Evolutionary conservation across 2,797 vertebrate species (phyloP).

Genomic region (Emys orbicularis): DNA sequence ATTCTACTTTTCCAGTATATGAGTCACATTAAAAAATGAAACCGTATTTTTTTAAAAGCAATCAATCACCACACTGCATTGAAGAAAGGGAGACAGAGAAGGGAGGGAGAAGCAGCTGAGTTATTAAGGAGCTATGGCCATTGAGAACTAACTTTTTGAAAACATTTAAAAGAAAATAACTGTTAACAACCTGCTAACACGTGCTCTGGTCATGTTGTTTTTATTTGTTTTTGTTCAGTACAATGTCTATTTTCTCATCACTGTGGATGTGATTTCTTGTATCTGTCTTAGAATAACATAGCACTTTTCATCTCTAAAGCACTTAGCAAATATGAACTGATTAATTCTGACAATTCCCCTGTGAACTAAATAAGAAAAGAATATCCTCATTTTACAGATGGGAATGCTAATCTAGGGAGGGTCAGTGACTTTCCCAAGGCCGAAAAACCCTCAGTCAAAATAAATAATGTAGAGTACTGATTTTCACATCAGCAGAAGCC

Average conservation of each 20-base stretch:
- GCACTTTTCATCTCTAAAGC: constrained; percentile 32
- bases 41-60: not conserved
- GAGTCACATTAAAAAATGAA: constrained; percentile 47
- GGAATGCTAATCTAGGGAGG: not conserved
- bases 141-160: not conserved
- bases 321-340: constrained; percentile 9
- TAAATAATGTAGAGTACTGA: not conserved
- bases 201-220: not conserved
- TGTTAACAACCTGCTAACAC: not conserved
- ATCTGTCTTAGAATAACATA: not conserved
- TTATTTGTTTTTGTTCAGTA: constrained; percentile 10
- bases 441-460: not conserved
- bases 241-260: constrained; percentile 7
- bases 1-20: constrained; percentile 17
- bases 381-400: not conserved
- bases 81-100: not conserved
- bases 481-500: not conserved
- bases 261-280: constrained; percentile 36
- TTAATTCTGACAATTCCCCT: constrained; percentile 45
- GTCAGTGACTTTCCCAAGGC: constrained; percentile 27
- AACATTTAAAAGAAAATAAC: constrained; percentile 29
- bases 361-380: constrained; percentile 9
- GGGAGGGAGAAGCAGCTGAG: not conserved
- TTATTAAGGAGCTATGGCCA: constrained; percentile 31
- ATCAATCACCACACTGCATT: not conserved